Base-by-base conservation (phyloP, 2,888 invertebrate species). In the Nomada ferruginata region DNA sequence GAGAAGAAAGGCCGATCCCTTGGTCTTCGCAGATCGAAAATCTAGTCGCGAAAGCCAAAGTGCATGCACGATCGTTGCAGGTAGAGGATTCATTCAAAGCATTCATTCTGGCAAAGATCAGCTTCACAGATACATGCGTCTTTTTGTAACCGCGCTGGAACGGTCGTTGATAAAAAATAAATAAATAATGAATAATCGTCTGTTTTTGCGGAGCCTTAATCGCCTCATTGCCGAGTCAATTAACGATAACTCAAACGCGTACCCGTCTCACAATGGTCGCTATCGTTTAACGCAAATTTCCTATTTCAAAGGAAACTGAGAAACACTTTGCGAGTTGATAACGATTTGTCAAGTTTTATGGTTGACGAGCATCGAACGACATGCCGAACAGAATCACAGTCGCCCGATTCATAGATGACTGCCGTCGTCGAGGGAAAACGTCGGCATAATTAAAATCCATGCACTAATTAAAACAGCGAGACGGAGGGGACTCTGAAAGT, bases 381-480 rank as follows among this genome's bases (percentile, higher is more conserved):
- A 15, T 57, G 57, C 52, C 42, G 69, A 60, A 65, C 53, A 20
- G 69, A 68, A 63, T 68, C 44, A 5, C 61, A 23, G 66, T 42
- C 29, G 47, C 71, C 55, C 50, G 52, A 23, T 44, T 15, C n/a
- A 1, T 29, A 20, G 2, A 5, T 29, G n/a, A 23, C 9, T 15
- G 26, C 20, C 26, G 23, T 13, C 50, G 44, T 26, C 15, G 64
- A 7, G 44, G 26, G 18, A 26, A 26, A 52, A 26, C 42, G 9
- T 7, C 18, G 47, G 15, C 64, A 83, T 82, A 77, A 77, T 82
- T 70, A 83, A 82, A 74, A 60, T 64, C 57, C 52, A 70, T 57
- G 77, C 82, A 59, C 50, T 66, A 83, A 83, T 83, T 83, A 83
- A 83, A 72, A 55, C 29, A 18, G 10, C 20, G 71, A 36, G 36